A percentile compares a stretch with the other conserved stretches of the same genome.
phyloP scores from a whole-genome alignment of 2,888 invertebrate genomes.

The Orthonevra nobilis region DNA sequence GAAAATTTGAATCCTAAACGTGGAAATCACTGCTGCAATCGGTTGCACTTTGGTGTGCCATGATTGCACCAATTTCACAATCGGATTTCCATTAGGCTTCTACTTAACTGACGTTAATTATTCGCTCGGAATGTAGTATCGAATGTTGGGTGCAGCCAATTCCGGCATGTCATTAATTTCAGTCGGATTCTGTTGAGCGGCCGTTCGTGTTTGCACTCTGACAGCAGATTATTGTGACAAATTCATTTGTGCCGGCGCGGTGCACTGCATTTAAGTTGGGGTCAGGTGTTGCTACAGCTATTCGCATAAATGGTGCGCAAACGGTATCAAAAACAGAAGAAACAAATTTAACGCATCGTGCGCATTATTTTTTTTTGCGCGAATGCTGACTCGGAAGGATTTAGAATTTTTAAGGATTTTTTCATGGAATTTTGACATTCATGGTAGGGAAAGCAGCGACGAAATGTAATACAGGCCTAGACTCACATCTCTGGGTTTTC shows the following conservation, averaged over 20 bases:
- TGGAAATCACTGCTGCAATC: neutral
- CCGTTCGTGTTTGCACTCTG: neutral
- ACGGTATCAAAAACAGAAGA: too few relatives aligned
- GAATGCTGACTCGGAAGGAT: too few relatives aligned
- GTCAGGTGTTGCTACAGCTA: too few relatives aligned
- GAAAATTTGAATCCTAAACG: slow-evolving; percentile 48
- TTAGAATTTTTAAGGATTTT: too few relatives aligned
- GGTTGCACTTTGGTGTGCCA: neutral
- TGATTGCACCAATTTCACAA: slow-evolving; percentile 45
- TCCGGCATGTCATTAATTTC: slow-evolving; percentile 48
- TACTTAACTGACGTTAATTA: slow-evolving; percentile 44
- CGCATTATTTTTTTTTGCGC: too few relatives aligned
- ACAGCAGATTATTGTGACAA: neutral
- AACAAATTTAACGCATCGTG: too few relatives aligned
- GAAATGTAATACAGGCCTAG: too few relatives aligned
- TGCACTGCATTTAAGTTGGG: too few relatives aligned
- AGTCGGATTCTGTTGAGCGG: neutral
- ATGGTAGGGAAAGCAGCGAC: too few relatives aligned
- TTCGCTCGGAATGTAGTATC: slow-evolving; percentile 12
- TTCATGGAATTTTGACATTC: too few relatives aligned
- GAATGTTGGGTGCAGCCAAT: neutral
- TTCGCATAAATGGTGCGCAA: too few relatives aligned
- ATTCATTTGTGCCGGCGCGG: slow-evolving; percentile 19
- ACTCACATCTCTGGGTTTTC: too few relatives aligned
- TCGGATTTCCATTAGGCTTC: slow-evolving; percentile 46